Evolutionary conservation across 2,797 vertebrate species (phyloP).

Genomic region (Smutsia gigantea): DNA sequence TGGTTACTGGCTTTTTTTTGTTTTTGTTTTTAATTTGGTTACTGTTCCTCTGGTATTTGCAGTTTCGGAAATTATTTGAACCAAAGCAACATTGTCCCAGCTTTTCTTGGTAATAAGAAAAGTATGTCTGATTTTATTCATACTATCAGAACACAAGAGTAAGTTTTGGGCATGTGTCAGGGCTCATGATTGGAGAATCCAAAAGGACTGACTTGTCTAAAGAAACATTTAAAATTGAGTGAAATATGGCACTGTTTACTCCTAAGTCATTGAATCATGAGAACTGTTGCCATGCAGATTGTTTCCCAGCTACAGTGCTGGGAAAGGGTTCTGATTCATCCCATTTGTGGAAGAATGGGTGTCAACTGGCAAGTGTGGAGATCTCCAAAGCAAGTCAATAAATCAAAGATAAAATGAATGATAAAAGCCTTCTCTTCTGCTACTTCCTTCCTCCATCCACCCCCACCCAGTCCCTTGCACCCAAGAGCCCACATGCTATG

Average conservation of each 20-base stretch:
- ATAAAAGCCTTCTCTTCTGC: background rate
- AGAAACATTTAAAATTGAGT: slow-evolving; percentile 1
- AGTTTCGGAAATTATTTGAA: slow-evolving; percentile 62
- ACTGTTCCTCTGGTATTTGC: slow-evolving; percentile 67
- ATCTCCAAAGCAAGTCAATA: background rate
- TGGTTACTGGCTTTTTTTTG: slow-evolving; percentile 6
- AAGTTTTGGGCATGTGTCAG: background rate
- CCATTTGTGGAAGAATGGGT: background rate
- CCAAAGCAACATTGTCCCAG: slow-evolving; percentile 42
- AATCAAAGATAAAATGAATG: background rate
- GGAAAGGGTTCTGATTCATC: background rate
- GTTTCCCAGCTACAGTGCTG: background rate
- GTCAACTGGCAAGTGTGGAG: background rate
- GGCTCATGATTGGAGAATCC: background rate
- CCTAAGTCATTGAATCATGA: background rate
- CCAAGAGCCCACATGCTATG: background rate
- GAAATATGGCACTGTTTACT: background rate
- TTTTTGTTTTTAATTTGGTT: slow-evolving; percentile 16
- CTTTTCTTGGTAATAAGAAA: background rate
- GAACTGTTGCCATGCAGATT: background rate
- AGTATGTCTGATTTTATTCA: slow-evolving; percentile 34
- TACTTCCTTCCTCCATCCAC: background rate
- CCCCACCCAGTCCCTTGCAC: background rate
- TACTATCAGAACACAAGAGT: background rate
- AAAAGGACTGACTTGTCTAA: background rate